Evolutionary conservation across 2,113 vertebrate species (phyloP), one percentile per base, ranked within the genome.

Genomic region (Synchiropus splendidus): DNA sequence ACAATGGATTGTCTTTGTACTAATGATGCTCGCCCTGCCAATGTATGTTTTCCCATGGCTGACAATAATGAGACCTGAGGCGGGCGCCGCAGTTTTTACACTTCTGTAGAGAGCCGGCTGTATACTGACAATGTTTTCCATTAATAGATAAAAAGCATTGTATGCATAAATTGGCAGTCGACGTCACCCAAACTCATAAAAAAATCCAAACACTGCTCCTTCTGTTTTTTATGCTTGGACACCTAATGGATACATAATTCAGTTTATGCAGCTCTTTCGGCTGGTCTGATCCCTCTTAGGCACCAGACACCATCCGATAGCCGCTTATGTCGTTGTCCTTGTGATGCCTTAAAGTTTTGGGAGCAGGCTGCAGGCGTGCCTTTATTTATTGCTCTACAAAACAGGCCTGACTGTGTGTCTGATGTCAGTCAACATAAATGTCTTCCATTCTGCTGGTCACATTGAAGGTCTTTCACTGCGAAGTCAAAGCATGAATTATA

Each of bases 361-460:
- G 12, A 42, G 18, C 18, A 42, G 27, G 13, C 56, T 44, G 56
- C 30, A 56, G 34, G 42, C 13, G 18, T 36, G 21, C 39, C 17
- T 61, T 45, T 47, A 42, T 58, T 54, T 48, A 46, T 58, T 39
- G 21, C 35, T 42, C 33, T 52, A 41, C 58, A 58, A 66, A 58
- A 43, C 38, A 15, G 43, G 34, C 40, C 40, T 15, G 35, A n/a
- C 42, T 38, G 49, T 44, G 51, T 33, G 31, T 58, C n/a, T 55
- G 42, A 61, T 54, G 50, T 48, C 36, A 10, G 11, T 45, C 43
- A 54, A 59, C 44, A 31, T n/a, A 17, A 49, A 17, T n/a, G 37
- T 37, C 50, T 36, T 49, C 13, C 37, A 18, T 32, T 52, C 42
- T 53, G 31, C n/a, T 33, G 31, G 14, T 31, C 6, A 30, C 42